A percentile compares a stretch with the other conserved stretches of the same genome.
These are phyloP conservation scores for Meleagris gallopavo DNA, from an alignment of 2,113 vertebrate genomes.

Conservation along the genomic window DNA sequence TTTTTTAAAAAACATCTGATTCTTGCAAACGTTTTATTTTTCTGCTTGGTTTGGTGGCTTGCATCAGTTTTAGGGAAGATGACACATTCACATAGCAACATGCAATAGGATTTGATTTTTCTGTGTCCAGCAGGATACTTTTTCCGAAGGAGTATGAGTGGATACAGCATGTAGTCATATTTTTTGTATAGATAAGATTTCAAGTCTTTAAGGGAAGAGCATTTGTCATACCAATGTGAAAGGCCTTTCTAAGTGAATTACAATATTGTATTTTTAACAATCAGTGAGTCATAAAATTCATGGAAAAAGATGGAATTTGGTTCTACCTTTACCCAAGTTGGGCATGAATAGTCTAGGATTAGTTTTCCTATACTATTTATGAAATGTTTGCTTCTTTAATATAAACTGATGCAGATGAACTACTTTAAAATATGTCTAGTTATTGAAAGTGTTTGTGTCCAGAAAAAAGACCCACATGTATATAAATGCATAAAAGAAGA, in stretches of 20 bases:
- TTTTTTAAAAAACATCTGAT: not conserved
- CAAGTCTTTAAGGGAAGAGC: conserved; percentile 1
- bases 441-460: not conserved
- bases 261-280: not conserved
- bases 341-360: not conserved
- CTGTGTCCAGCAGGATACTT: conserved; percentile 51
- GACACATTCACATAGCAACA: conserved; percentile 24
- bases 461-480: conserved; percentile 64
- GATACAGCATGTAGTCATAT: conserved; percentile 43
- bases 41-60: conserved; percentile 51
- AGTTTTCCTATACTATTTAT: not conserved
- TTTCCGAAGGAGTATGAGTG: conserved; percentile 35
- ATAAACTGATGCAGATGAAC: conserved; percentile 6
- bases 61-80: conserved; percentile 37
- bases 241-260: conserved; percentile 36
- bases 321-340: not conserved
- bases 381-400: not conserved
- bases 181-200: conserved; percentile 13
- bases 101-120: conserved; percentile 57
- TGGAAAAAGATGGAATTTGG: not conserved
- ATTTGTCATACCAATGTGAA: conserved; percentile 24
- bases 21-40: conserved; percentile 54
- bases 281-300: not conserved
- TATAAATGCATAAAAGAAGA: conserved; percentile 78
- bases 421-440: conserved; percentile 31